A percentile compares a stretch with the other conserved stretches of the same genome.
Conservation (phyloP, 2,797 vertebrate genomes). For the Melanotaenia parkinsoni region DNA sequence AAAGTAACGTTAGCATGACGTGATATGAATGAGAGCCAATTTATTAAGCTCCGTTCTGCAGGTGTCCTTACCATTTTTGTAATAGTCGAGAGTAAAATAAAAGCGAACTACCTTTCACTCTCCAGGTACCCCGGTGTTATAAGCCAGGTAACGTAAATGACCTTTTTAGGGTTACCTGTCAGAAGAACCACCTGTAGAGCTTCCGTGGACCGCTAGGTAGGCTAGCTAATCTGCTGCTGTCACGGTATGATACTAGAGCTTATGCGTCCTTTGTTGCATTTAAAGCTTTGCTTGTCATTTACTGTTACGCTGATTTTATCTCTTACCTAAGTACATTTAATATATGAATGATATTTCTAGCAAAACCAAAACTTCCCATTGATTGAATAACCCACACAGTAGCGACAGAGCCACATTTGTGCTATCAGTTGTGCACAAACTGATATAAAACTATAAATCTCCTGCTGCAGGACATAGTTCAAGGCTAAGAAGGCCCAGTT, state of each 20-base stretch:
- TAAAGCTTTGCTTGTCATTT: background rate
- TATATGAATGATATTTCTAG: background rate
- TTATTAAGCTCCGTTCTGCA: constrained; percentile 8
- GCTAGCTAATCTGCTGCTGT: constrained; percentile 57
- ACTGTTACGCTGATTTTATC: background rate
- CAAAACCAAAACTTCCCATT: background rate
- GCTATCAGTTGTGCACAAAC: background rate
- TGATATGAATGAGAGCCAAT: background rate
- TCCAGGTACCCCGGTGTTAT: background rate
- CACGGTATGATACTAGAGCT: background rate
- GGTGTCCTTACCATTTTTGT: background rate
- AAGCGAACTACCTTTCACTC: background rate
- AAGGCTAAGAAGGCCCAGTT: background rate
- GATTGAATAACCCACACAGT: background rate
- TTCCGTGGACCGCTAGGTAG: constrained; percentile 33
- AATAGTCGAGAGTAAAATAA: background rate
- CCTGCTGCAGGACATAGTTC: constrained; percentile 29
- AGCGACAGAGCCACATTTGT: too few species aligned
- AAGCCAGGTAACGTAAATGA: constrained; percentile 31
- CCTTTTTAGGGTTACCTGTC: constrained; percentile 56
- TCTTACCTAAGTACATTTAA: background rate
- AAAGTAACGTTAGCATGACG: constrained; percentile 55
- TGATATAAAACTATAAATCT: background rate
- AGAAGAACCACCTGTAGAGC: constrained; percentile 65
- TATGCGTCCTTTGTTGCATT: background rate